Evolutionary conservation across 1,140 invertebrate species (phyloP), one percentile per base, ranked within the genome.

Genomic region (Samia ricini): DNA sequence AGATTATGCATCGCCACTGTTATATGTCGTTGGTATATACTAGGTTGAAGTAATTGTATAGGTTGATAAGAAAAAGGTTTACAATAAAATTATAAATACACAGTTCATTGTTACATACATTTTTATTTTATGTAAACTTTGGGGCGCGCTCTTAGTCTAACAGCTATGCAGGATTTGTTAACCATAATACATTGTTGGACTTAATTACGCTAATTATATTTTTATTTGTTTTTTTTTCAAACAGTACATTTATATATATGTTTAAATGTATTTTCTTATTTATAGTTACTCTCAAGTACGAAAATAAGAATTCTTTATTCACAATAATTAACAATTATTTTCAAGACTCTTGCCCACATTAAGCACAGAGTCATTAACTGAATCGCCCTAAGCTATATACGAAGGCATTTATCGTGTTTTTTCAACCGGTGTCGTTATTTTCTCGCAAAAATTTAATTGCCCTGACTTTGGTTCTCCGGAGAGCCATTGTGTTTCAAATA

Each of bases 401-500:
- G 23, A 49, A 64, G 65, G 66, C 67, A 65, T 58, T 63, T 68
- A 57, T 22, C 63, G 29, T 57, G 26, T 58, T 42, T 42, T 42
- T 42, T 15, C 33, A 15, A 42, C 12, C 15, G 33, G 58, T 63
- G 55, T 72, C 61, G 69, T 76, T 72, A 68, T 71, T 73, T 73
- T 60, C 29, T 66, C 71, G 71, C 69, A 81, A 82, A 80, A 81
- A 78, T 83, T 80, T 81, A 79, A 84, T 84, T 84, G 79, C 76
- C 71, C 73, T 71, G 71, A 72, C 65, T 65, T 64, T 61, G 68
- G 63, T 69, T 63, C 71, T 70, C 66, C 72, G 56, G 64, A 73
- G 72, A 69, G 66, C 78, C 67, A 83, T 86, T 87, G 83, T 84
- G 73, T 72, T 76, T 81, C 70, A 75, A 85, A 89, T 85, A 88